These are phyloP conservation scores for Apis dorsata DNA, from an alignment of 1,140 invertebrate genomes.

Conservation along the genomic window DNA sequence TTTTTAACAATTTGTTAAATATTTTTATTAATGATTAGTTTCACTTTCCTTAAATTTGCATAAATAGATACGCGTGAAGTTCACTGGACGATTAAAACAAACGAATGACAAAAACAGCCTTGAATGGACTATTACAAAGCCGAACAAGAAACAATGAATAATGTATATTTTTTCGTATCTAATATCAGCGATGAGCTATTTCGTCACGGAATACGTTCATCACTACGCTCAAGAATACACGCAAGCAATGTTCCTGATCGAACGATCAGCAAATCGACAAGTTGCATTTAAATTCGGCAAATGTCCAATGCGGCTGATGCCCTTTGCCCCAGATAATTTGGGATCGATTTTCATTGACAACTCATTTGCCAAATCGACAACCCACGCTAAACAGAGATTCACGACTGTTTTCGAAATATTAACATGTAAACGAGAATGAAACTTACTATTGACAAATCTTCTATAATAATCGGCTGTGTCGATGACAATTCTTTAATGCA, in stretches of 20 bases:
- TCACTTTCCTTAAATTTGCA: constrained; percentile 6
- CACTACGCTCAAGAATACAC: neutral
- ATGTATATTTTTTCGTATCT: neutral
- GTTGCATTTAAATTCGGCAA: constrained; percentile 70
- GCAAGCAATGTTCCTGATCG: constrained; percentile 49
- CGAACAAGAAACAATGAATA: neutral
- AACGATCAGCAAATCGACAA: constrained; percentile 59
- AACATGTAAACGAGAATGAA: neutral
- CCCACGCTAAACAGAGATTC: constrained; percentile 35
- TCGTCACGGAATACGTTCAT: constrained; percentile 22
- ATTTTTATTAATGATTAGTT: constrained; percentile 6
- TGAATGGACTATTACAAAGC: neutral
- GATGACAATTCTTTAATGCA: neutral
- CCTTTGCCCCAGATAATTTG: constrained; percentile 73
- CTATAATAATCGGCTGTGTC: too few species aligned
- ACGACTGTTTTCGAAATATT: neutral
- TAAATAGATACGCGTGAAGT: neutral
- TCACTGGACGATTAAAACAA: neutral
- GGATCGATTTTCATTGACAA: constrained; percentile 78
- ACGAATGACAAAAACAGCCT: neutral
- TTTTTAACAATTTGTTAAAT: neutral
- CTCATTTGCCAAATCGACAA: constrained; percentile 69
- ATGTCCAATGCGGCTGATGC: constrained; percentile 74
- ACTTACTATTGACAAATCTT: constrained; percentile 28
- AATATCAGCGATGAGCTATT: constrained; percentile 25